Evolutionary conservation across 2,113 vertebrate species (phyloP), one percentile per base, ranked within the genome.

Genomic region (Zosterops lateralis): DNA sequence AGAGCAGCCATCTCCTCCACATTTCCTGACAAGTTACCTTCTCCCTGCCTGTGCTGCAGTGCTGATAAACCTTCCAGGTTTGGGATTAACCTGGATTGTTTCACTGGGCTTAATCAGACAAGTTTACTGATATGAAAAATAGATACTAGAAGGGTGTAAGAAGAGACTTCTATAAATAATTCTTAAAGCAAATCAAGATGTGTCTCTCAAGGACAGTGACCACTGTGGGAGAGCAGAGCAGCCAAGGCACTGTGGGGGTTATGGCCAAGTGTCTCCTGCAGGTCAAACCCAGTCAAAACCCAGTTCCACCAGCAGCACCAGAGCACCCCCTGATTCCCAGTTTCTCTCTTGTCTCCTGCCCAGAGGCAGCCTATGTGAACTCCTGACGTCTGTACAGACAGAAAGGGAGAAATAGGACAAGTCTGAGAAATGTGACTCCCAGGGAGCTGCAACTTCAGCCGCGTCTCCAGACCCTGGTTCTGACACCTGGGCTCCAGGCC

Each of bases 231-330:
- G 20, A 54, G 40, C 54, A 81, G 87, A 65, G 54, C 61, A 94
- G 87, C 73, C 57, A 48, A 17, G 77, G 62, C n/a, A 45, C 73
- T 36, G 1, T 6, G 42, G 68, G 84, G 68, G 15, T 7, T 8
- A 40, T 0, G 19, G 40, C 29, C 68, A 60, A 26, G 12, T 4
- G 40, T 17, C 9, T 42, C 68, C 56, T 70, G 93, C 76, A 67
- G 88, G 53, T 51, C 38, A 91, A 79, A 50, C 6, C 14, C 94
- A 97, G 88, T 45, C 42, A n/a, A 90, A 79, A 48, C 6, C 14
- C 93, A 97, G 88, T 47, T 93, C 53, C 58, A 80, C 36, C 79
- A 82, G 87, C 62, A 94, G 92, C 92, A 92, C 29, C 81, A 53
- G 84, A 75, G 57, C 17, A 74, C 4, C 17, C 54, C 74, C 64